A percentile compares a stretch with the other conserved stretches of the same genome.
phyloP scores from a whole-genome alignment of 2,888 invertebrate species.

The Trachelus stipa region DNA sequence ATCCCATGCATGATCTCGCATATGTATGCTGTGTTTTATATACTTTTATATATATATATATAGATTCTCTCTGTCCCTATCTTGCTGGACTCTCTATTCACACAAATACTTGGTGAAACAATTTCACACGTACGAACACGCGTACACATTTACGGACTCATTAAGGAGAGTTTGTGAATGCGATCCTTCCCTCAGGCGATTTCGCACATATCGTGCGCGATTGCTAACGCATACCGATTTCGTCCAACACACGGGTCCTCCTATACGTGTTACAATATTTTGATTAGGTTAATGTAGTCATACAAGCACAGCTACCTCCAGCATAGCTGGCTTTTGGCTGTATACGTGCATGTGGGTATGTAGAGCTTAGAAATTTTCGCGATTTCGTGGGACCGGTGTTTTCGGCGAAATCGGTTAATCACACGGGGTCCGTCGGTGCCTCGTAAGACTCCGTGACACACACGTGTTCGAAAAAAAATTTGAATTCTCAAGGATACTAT shows the following conservation, averaged over 20 bases:
- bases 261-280: not conserved
- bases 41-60: not conserved
- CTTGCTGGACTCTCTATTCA: not conserved
- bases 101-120: not conserved
- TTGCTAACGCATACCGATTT: too few species aligned
- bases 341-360: not conserved
- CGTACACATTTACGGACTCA: not conserved
- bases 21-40: not conserved
- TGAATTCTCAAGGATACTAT: not conserved
- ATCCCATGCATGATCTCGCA: not conserved
- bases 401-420: not conserved
- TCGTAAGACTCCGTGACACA: not conserved
- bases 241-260: not conserved
- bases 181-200: not conserved
- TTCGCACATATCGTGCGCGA: not conserved
- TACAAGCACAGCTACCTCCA: not conserved
- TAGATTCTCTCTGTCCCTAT: not conserved
- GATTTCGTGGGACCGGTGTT: not conserved
- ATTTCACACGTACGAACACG: not conserved
- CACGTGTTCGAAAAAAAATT: not conserved
- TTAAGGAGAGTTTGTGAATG: not conserved
- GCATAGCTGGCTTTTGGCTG: not conserved
- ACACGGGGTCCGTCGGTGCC: not conserved
- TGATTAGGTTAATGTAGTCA: not conserved
- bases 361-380: not conserved